These are phyloP conservation scores for Eubasilissa regina DNA, from an alignment of 1,140 invertebrate species.

Conservation along the genomic window DNA sequence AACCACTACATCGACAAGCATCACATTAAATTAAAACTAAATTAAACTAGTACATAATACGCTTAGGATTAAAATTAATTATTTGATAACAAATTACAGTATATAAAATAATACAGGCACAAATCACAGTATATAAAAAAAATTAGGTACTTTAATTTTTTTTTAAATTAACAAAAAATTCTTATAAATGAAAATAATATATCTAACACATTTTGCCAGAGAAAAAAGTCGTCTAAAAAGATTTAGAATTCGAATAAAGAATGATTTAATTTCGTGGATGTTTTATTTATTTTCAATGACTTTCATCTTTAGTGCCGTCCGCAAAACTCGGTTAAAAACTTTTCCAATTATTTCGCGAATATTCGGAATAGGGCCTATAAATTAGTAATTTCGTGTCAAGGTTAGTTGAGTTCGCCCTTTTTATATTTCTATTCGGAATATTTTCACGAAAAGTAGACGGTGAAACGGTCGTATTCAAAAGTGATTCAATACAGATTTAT, in stretches of 20 bases:
- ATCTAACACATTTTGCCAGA: no score
- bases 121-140: no score
- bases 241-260: not conserved
- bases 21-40: no score
- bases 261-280: not conserved
- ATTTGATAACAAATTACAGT: no score
- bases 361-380: conserved; percentile 17
- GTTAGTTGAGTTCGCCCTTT: conserved; percentile 9
- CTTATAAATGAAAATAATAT: not conserved
- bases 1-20: no score
- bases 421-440: conserved; percentile 7
- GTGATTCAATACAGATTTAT: not conserved
- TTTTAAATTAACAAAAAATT: no score
- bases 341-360: conserved; percentile 10
- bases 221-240: not conserved
- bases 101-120: no score
- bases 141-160: no score
- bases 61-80: no score
- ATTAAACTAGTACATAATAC: no score
- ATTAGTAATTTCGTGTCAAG: conserved; percentile 28
- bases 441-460: not conserved
- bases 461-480: not conserved
- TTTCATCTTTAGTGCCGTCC: conserved; percentile 12
- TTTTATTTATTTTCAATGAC: not conserved
- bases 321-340: conserved; percentile 26